These are phyloP conservation scores for Brachynemurus nebulosus DNA, from an alignment of 2,888 invertebrate species.

Conservation along the genomic window DNA sequence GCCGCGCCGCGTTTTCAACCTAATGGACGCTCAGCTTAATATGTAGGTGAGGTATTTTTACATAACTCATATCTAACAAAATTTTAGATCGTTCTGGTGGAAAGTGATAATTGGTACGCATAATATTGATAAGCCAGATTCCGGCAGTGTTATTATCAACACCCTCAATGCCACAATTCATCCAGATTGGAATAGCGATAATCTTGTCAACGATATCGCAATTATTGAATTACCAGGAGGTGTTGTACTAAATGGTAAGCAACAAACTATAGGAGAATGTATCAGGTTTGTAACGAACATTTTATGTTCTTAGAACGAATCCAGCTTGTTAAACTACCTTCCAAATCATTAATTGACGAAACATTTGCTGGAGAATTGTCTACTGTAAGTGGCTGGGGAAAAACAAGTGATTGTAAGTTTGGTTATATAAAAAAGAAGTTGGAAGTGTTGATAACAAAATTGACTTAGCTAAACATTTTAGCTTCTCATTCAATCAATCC, in stretches of 20 bases:
- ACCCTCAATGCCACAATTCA: background rate
- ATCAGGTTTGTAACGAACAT: background rate
- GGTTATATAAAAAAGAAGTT: too few relatives aligned
- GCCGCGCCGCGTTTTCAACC: too few relatives aligned
- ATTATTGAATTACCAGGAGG: background rate
- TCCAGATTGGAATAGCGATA: background rate
- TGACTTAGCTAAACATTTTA: too few relatives aligned
- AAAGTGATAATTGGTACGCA: background rate
- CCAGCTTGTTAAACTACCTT: background rate
- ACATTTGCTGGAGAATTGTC: background rate
- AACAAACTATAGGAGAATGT: background rate
- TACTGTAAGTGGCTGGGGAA: conserved; percentile 8
- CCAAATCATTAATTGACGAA: background rate
- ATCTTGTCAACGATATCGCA: background rate
- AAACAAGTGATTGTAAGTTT: background rate
- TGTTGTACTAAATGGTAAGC: background rate
- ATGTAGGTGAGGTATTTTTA: too few relatives aligned
- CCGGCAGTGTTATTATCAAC: background rate
- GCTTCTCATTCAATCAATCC: background rate
- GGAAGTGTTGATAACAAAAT: too few relatives aligned
- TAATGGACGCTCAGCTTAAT: too few relatives aligned
- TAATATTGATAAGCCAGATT: background rate
- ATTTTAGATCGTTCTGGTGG: background rate
- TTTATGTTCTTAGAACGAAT: conserved; percentile 1
- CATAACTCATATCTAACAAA: too few relatives aligned